These are phyloP conservation scores for Nannoperca obscura DNA, from an alignment of 2,797 vertebrate genomes.

Conservation along the genomic window DNA sequence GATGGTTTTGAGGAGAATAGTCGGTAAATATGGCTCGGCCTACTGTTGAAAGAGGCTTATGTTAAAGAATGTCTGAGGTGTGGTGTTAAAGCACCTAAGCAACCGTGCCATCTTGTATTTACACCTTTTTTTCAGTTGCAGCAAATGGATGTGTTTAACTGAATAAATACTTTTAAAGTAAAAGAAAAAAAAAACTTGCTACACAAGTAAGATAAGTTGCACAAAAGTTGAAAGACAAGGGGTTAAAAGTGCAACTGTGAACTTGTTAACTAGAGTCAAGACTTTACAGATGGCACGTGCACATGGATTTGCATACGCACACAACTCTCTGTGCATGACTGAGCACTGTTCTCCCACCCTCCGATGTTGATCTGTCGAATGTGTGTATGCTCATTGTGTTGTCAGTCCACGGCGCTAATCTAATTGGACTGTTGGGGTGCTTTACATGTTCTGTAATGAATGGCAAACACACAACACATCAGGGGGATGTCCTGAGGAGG, in stretches of 20 bases:
- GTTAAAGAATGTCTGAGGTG: constrained; percentile 7
- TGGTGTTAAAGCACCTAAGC: constrained; percentile 8
- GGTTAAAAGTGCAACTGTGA: constrained; percentile 30
- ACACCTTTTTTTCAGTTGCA: background rate
- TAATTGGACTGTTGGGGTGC: constrained; percentile 74
- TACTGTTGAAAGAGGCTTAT: constrained; percentile 1
- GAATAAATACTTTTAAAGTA: background rate
- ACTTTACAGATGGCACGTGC: constrained; percentile 51
- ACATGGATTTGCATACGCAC: constrained; percentile 53
- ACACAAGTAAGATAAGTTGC: background rate
- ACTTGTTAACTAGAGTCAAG: constrained; percentile 39
- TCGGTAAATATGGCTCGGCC: constrained; percentile 36
- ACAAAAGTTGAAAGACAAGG: background rate
- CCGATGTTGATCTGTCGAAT: constrained; percentile 35
- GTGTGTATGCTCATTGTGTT: constrained; percentile 44
- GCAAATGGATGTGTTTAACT: background rate
- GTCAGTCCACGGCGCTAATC: constrained; percentile 69
- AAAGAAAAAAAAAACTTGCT: background rate
- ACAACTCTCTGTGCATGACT: constrained; percentile 30
- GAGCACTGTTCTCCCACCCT: constrained; percentile 33
- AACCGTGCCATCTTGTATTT: background rate
- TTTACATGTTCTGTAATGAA: constrained; percentile 74
- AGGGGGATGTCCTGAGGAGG: constrained; percentile 71
- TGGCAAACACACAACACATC: constrained; percentile 70
- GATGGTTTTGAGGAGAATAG: constrained; percentile 32